Evolutionary conservation across 2,797 vertebrate genomes (phyloP), one percentile per base, ranked within the genome.

Genomic region (Cynopterus sphinx): DNA sequence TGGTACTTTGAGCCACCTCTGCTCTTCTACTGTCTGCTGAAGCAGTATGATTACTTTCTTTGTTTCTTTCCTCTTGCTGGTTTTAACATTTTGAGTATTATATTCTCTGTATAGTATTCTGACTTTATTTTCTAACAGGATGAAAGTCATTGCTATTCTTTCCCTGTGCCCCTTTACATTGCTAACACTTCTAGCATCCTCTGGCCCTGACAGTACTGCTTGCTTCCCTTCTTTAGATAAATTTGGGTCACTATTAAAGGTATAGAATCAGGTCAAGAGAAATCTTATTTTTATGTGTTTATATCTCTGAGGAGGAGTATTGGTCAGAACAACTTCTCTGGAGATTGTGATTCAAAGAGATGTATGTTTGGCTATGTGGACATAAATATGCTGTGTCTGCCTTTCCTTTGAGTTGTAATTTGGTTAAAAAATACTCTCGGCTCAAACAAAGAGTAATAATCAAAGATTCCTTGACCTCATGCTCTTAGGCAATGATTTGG

Each of bases 381-480:
- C 31, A 81, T 11, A 88, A 77, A 90, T 55, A 73, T 36, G n/a
- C 1, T 4, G 2, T 68, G 22, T 77, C 41, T 95, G 41, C 43
- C 82, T 95, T 92, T 91, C 53, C 10, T 87, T 90, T 9, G 63
- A 63, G 41, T 88, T 82, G 21, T 70, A 73, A 78, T 67, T 94
- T n/a, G 16, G 19, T 78, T 61, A 91, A 90, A 94, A 87, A 92
- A 63, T 77, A 81, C 85, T 92, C n/a, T 28, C 86, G 73, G 36
- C 6, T 87, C 16, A 93, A 81, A 89, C 7, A 67, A 81, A 16
- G 17, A 92, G 22, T 6, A 85, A 15, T 63, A 61, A 75, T 36
- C 10, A 74, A 73, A 89, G 39, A 79, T 81, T 63, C 26, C 36
- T 82, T 91, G 78, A n/a, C 6, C 91, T 87, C 6, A 21, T 70